Evolutionary conservation across 2,797 vertebrate genomes (phyloP).

Genomic region (Bryconaethiops microstoma): DNA sequence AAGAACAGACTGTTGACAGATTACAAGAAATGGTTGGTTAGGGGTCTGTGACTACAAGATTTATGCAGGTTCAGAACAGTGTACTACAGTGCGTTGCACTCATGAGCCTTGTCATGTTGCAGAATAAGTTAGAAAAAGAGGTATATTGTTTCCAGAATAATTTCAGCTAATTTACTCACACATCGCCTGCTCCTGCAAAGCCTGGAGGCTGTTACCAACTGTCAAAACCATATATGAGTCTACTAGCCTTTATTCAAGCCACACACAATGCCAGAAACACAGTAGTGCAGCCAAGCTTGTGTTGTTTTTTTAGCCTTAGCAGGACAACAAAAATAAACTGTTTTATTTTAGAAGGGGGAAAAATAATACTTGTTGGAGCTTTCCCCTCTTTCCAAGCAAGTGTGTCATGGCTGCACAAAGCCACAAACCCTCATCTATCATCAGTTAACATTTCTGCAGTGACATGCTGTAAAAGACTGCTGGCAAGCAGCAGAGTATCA

Average conservation of each 20-base stretch:
- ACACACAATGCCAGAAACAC: not conserved
- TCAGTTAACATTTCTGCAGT: slow-evolving; percentile 30
- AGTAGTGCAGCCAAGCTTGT: slow-evolving; percentile 9
- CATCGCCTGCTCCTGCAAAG: slow-evolving; percentile 5
- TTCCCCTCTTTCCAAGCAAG: slow-evolving; percentile 20
- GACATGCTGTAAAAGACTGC: slow-evolving; percentile 34
- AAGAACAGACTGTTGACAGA: slow-evolving; percentile 22
- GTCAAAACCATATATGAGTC: not conserved
- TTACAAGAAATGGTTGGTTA: slow-evolving; percentile 4
- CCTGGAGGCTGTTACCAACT: slow-evolving; percentile 25
- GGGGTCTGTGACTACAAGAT: not conserved
- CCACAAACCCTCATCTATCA: slow-evolving; percentile 31
- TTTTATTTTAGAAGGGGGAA: not conserved
- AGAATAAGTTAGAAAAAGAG: slow-evolving; percentile 45
- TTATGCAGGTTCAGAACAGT: not conserved
- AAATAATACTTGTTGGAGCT: not conserved
- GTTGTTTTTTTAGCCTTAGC: not conserved
- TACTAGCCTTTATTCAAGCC: slow-evolving; percentile 22
- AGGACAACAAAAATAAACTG: slow-evolving; percentile 3
- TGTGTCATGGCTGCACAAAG: slow-evolving; percentile 8
- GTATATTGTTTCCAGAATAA: slow-evolving; percentile 49
- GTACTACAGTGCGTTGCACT: slow-evolving; percentile 17
- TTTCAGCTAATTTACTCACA: slow-evolving; percentile 36
- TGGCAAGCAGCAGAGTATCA: slow-evolving; percentile 44
- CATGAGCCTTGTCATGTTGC: slow-evolving; percentile 27